Base-by-base conservation (phyloP, 2,113 vertebrate genomes). In the Jacana jacana region DNA sequence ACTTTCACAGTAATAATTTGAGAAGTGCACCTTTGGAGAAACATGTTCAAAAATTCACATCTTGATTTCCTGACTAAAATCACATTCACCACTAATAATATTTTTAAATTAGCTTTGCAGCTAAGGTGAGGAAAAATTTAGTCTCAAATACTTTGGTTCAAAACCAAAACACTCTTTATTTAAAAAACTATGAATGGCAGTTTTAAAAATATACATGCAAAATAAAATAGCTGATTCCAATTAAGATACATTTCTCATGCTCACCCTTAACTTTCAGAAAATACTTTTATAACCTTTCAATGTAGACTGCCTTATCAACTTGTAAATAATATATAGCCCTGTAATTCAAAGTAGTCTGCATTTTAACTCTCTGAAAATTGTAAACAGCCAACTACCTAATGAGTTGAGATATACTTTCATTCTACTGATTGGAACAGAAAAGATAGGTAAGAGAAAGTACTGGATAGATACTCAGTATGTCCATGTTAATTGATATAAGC, bases 11-110 rank as follows among this genome's bases (percentile, higher is more conserved):
- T 94, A 97, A 95, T 98, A 97, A 97, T 98, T 96, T 98, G 95
- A 98, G 97, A 97, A 97, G 96, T 89, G 95, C 96, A 97, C 97
- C 97, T 98, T 98, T 97, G 89, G 96, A 98, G 96, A 97, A 98
- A 97, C 97, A 97, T 73, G 89, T 97, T 97, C 97, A 97, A 97
- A 98, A 97, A 97, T 98, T 98, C 95, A 98, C 96, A 97, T 98
- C 97, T 97, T 97, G 95, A 97, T 98, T 98, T 96, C 92, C 94
- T 92, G 91, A 97, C 95, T 97, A 97, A 97, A 97, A 96, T 94
- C 95, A 96, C 89, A 97, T 94, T 95, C 54, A 71, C 88, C 65
- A 91, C 87, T 97, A 97, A 96, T 97, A 96, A 92, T 92, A 93
- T 95, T 97, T 98, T 97, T 92, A 97, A 97, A 98, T 96, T 97